phyloP scores from a whole-genome alignment of 64 coral and sea anemone genomes.

The Trachythela sp. region DNA sequence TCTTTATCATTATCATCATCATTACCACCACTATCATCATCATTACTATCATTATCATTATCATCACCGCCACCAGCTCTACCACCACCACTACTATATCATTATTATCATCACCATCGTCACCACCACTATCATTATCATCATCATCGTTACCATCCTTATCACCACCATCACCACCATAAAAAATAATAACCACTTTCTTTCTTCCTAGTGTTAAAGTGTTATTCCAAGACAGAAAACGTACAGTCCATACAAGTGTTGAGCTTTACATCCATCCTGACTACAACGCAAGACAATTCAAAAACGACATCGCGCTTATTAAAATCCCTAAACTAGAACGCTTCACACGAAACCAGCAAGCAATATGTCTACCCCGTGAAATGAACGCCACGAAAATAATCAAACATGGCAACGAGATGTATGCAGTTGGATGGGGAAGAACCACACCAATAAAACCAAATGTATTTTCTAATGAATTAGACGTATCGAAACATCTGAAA shows the following conservation, averaged over 20 bases:
- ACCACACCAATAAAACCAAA: background rate
- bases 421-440: background rate
- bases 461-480: background rate
- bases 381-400: background rate
- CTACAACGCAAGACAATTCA: background rate
- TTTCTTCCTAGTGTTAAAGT: background rate
- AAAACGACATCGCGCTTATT: background rate
- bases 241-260: background rate
- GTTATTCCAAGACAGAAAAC: background rate
- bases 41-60: too few relatives aligned
- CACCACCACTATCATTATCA: too few relatives aligned
- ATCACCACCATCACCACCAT: too few relatives aligned
- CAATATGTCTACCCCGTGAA: background rate
- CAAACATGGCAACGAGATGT: background rate
- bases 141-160: too few relatives aligned
- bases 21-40: too few relatives aligned
- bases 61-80: too few relatives aligned
- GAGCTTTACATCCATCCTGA: background rate
- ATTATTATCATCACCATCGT: too few relatives aligned
- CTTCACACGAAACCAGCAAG: background rate
- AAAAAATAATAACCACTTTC: too few relatives aligned
- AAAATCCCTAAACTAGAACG: background rate
- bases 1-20: too few relatives aligned
- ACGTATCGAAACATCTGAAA: background rate
- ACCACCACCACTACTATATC: too few relatives aligned